These are phyloP conservation scores for Villa cingulata DNA, from an alignment of 2,888 invertebrate genomes.

Conservation along the genomic window DNA sequence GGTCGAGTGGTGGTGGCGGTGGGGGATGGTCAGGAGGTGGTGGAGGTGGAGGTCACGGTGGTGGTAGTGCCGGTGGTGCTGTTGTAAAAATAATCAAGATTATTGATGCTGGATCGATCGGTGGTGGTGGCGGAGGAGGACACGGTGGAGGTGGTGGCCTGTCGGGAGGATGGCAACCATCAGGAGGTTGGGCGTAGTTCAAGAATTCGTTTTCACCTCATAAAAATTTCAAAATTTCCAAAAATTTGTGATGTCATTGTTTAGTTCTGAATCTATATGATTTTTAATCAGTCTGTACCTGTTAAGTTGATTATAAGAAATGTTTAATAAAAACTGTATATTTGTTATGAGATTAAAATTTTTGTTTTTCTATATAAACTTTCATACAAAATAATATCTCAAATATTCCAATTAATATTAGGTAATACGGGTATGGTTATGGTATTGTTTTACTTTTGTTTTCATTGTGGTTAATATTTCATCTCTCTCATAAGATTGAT, in stretches of 20 bases:
- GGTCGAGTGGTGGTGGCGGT: not conserved
- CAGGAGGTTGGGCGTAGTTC: conserved; percentile 3
- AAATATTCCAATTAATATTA: too few species aligned
- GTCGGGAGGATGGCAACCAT: conserved; percentile 4
- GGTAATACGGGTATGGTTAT: too few species aligned
- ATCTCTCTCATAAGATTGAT: too few species aligned
- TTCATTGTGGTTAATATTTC: too few species aligned
- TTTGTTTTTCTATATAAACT: too few species aligned
- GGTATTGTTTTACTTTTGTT: too few species aligned
- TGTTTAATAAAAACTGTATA: too few species aligned
- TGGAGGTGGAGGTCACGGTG: not conserved
- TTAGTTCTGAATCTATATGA: not conserved
- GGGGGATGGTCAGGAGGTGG: not conserved
- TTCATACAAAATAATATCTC: too few species aligned
- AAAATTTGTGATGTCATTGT: not conserved
- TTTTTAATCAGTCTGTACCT: not conserved
- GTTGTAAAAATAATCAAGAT: conserved; percentile 3
- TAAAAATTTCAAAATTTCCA: not conserved
- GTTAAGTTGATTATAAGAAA: not conserved
- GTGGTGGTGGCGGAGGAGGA: conserved; percentile 1
- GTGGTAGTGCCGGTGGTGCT: not conserved
- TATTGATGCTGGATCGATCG: conserved; percentile 1
- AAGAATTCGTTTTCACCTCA: not conserved
- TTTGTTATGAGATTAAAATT: too few species aligned
- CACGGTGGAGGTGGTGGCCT: not conserved